These are phyloP conservation scores for Tachyglossus aculeatus DNA, from an alignment of 2,797 vertebrate species.

Conservation along the genomic window DNA sequence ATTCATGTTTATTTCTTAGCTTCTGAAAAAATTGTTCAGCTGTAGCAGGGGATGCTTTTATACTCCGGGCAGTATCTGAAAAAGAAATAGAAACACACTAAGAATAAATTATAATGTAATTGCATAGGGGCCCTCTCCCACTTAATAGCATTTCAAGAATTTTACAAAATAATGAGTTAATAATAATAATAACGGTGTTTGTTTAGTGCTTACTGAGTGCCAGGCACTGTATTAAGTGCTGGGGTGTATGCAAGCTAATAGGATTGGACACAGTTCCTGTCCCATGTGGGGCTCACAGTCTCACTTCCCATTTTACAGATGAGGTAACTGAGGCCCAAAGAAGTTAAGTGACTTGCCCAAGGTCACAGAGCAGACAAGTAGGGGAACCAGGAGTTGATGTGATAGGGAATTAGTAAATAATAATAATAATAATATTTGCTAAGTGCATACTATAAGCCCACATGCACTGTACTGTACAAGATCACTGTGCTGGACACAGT, in stretches of 20 bases:
- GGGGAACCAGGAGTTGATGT: neutral
- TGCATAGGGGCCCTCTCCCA: neutral
- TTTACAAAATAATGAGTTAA: slow-evolving; percentile 6
- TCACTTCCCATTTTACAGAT: too few species aligned
- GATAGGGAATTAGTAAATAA: slow-evolving; percentile 26
- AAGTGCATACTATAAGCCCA: neutral
- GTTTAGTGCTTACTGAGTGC: too few species aligned
- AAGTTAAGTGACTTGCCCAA: too few species aligned
- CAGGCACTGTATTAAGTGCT: too few species aligned
- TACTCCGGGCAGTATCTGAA: slow-evolving; percentile 87
- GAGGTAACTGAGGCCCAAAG: too few species aligned
- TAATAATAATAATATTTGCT: slow-evolving; percentile 3
- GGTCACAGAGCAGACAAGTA: too few species aligned
- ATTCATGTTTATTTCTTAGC: slow-evolving; percentile 92
- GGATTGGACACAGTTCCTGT: too few species aligned
- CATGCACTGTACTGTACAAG: too few species aligned
- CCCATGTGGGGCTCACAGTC: too few species aligned
- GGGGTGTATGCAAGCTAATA: too few species aligned
- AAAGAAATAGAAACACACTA: slow-evolving; percentile 24
- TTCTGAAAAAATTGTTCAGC: slow-evolving; percentile 90
- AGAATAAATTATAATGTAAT: slow-evolving; percentile 7
- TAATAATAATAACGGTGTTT: too few species aligned
- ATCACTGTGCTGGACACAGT: too few species aligned
- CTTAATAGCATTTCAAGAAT: neutral
- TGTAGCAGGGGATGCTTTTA: slow-evolving; percentile 85